These are phyloP conservation scores for Catharus minimus DNA, from an alignment of 2,113 vertebrate species.

Conservation along the genomic window DNA sequence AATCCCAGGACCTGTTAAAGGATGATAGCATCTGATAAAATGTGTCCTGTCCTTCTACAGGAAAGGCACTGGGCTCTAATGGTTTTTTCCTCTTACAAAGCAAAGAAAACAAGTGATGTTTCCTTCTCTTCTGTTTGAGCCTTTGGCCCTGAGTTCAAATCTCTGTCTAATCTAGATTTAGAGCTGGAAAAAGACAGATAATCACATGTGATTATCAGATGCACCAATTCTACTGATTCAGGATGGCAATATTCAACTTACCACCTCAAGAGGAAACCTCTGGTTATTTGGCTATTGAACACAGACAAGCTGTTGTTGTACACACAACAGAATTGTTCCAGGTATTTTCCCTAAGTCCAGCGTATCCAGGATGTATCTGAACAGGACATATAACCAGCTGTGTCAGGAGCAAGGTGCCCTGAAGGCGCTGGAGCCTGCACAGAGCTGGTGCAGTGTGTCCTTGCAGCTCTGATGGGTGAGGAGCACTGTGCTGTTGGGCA, in stretches of 20 bases:
- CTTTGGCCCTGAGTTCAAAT: background rate
- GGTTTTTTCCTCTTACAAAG: background rate
- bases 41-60: background rate
- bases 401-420: background rate
- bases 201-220: background rate
- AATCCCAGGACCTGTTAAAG: background rate
- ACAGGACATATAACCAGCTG: background rate
- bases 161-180: background rate
- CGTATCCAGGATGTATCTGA: background rate
- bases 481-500: background rate
- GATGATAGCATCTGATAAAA: background rate
- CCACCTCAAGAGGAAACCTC: background rate
- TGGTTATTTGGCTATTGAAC: background rate
- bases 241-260: background rate
- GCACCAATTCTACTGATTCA: background rate
- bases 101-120: background rate
- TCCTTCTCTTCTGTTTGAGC: background rate
- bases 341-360: background rate
- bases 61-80: background rate
- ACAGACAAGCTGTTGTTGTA: background rate
- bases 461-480: rapidly evolving
- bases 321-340: background rate
- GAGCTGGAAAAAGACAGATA: background rate
- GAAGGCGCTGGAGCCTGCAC: background rate
- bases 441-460: background rate